Evolutionary conservation across 2,113 vertebrate species (phyloP), one percentile per base, ranked within the genome.

Genomic region (Chitala chitala): DNA sequence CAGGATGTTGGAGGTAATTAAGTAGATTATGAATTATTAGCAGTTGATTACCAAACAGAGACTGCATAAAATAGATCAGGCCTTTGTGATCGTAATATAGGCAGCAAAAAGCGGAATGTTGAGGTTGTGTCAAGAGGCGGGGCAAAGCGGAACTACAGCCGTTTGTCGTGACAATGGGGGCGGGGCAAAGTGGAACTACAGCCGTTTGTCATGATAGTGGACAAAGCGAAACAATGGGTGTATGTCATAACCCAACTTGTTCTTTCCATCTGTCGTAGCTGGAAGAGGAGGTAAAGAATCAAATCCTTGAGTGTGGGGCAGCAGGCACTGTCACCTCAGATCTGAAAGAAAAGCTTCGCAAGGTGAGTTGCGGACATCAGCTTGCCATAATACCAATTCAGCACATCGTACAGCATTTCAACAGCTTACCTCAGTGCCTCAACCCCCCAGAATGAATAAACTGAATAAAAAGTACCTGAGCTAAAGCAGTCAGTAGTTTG

Each of bases 341-440:
- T 48, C 84, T 96, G 53, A 95, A 95, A 75, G 84, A 89, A 50
- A 94, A 92, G 72, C 89, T 96, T 38, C 86, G 65, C 69, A 85
- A 84, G 87, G 94, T 95, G 79, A 88, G 86, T 84, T n/a, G 7
- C 24, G 7, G 59, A 13, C 48, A 3, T 0, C 12, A 2, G 26
- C 15, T 46, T 33, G 3, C 24, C 24, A 13, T 6, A 61, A 24
- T n/a, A 55, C 3, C 48, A n/a, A n/a, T n/a, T n/a, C n/a, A n/a
- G n/a, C n/a, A n/a, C n/a, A n/a, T n/a, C n/a, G n/a, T n/a, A n/a
- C n/a, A 51, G 7, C 20, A 20, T 51, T 51, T 8, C 20, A 51
- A 51, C 12, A 40, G n/a, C 33, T 65, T 42, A n/a, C n/a, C n/a
- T n/a, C n/a, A n/a, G n/a, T n/a, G n/a, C n/a, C n/a, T n/a, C n/a